phyloP scores from a whole-genome alignment of 2,113 vertebrate species.

The Clupea harengus region DNA sequence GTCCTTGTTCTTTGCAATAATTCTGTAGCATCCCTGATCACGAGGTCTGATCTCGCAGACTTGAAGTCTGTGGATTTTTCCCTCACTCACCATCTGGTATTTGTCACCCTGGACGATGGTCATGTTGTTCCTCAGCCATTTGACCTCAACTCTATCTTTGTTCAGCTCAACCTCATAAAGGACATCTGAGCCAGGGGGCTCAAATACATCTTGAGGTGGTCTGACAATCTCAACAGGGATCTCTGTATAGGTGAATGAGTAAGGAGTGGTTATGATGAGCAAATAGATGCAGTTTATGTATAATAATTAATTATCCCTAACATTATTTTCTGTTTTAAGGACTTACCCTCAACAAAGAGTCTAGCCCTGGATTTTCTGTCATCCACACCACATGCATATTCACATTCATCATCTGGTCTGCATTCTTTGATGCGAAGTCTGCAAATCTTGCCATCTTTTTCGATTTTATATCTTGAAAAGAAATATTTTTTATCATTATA shows the following conservation, averaged over 20 bases:
- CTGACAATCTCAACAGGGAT: slow-evolving; percentile 93
- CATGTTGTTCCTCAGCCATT: slow-evolving; percentile 98
- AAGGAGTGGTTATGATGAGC: slow-evolving; percentile 8
- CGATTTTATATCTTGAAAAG: slow-evolving; percentile 82
- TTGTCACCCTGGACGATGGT: slow-evolving; percentile 94
- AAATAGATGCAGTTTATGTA: not conserved
- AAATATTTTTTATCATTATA: not conserved
- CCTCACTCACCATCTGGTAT: slow-evolving; percentile 98
- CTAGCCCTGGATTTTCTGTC: slow-evolving; percentile 89
- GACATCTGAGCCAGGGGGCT: slow-evolving; percentile 88
- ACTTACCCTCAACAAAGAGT: slow-evolving; percentile 93
- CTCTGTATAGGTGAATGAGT: slow-evolving; percentile 71
- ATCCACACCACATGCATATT: slow-evolving; percentile 95
- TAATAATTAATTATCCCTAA: not conserved
- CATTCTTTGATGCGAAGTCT: slow-evolving; percentile 91
- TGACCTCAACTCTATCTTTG: slow-evolving; percentile 94
- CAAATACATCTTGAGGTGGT: slow-evolving; percentile 86
- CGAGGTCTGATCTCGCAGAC: slow-evolving; percentile 91
- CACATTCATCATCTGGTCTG: slow-evolving; percentile 93
- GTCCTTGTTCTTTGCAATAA: slow-evolving; percentile 95
- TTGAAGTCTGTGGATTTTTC: slow-evolving; percentile 91
- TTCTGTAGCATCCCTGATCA: slow-evolving; percentile 94
- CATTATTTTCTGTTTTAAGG: not conserved
- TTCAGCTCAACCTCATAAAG: slow-evolving; percentile 92
- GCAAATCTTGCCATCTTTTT: slow-evolving; percentile 87